A percentile compares a stretch with the other conserved stretches of the same genome.
Evolutionary conservation across 1,140 invertebrate species (phyloP).

Genomic region (Apis cerana): DNA sequence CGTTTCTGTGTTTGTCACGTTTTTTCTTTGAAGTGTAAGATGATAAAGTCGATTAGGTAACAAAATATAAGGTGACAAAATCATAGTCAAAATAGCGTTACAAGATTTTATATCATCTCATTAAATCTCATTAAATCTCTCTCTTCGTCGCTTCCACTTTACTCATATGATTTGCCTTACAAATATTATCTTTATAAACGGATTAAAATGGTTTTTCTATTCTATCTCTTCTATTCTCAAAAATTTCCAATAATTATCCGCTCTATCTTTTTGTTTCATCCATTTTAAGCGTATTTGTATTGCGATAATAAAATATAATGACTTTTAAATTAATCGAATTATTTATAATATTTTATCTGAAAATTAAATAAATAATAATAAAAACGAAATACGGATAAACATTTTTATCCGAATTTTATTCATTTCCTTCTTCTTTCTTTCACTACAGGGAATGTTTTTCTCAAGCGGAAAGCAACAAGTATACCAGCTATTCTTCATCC

Average conservation of each 20-base stretch:
- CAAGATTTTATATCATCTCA: neutral
- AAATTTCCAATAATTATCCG: neutral
- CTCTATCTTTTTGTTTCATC: neutral
- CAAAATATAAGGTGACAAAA: no score
- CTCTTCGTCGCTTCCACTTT: neutral
- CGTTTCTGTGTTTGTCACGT: no score
- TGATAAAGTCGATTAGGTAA: neutral
- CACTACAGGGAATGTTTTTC: constrained; percentile 56
- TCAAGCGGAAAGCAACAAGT: constrained; percentile 66
- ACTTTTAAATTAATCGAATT: neutral
- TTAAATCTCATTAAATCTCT: constrained; percentile 19
- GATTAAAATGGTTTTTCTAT: constrained; percentile 12
- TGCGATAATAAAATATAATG: neutral
- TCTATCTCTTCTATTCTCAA: neutral
- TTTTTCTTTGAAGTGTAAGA: no score
- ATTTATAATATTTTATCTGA: no score
- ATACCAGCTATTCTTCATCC: constrained; percentile 70
- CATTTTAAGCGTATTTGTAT: neutral
- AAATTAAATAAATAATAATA: no score
- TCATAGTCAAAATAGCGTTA: neutral
- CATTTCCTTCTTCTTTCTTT: neutral
- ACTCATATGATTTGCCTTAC: neutral
- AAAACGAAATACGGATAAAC: no score
- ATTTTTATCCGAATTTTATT: neutral
- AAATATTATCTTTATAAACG: constrained; percentile 32